Conservation (phyloP, 2,888 invertebrate genomes). For the Sceliomorpha sp. region DNA sequence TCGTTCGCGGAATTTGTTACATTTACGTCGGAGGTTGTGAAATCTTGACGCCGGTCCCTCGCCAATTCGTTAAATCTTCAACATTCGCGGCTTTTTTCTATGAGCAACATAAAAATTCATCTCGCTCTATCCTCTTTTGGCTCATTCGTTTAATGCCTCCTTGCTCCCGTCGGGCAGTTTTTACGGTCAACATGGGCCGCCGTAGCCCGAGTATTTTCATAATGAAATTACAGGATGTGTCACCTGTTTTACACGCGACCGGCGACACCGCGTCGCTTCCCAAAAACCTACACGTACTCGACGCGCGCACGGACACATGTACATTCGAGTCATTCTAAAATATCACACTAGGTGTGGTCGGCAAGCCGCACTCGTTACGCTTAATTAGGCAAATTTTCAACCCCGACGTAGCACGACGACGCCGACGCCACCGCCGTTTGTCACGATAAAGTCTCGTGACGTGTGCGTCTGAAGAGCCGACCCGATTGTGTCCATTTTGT, state of each 20-base stretch:
- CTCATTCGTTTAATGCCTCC: too few relatives aligned
- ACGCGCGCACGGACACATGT: constrained; percentile 1
- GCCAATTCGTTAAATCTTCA: too few relatives aligned
- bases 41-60: too few relatives aligned
- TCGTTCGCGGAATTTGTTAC: too few relatives aligned
- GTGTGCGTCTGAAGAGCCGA: constrained; percentile 7
- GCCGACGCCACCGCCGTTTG: constrained; percentile 43
- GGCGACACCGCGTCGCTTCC: constrained; percentile 7
- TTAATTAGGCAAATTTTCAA: constrained; percentile 66
- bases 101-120: too few relatives aligned
- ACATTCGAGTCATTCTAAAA: constrained; percentile 30
- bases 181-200: constrained; percentile 8
- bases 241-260: constrained; percentile 39
- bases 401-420: constrained; percentile 10
- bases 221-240: constrained; percentile 66
- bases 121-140: too few relatives aligned
- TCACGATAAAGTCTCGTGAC: constrained; percentile 58
- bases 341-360: constrained; percentile 27
- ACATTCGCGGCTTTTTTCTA: too few relatives aligned
- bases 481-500: constrained; percentile 8
- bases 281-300: not conserved
- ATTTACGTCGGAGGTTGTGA: too few relatives aligned
- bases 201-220: constrained; percentile 61
- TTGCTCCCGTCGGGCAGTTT: not conserved
- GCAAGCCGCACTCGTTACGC: constrained; percentile 52